These are phyloP conservation scores for Cylindroiulus punctatus DNA, from an alignment of 2,888 invertebrate species.

Conservation along the genomic window DNA sequence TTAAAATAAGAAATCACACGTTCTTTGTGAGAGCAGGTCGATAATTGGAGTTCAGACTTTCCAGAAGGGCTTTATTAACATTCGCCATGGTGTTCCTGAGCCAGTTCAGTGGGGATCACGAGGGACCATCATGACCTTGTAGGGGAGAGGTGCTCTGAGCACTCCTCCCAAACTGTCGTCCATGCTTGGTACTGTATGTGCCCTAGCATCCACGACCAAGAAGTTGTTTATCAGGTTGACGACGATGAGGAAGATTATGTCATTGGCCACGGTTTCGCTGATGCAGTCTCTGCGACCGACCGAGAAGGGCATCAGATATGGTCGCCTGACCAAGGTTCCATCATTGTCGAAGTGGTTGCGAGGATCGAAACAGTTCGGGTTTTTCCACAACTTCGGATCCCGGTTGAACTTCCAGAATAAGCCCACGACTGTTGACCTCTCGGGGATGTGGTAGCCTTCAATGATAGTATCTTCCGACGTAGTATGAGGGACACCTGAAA, in stretches of 20 bases:
- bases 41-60: too few species aligned
- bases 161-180: background rate
- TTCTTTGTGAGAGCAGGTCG: too few species aligned
- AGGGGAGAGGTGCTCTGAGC: conserved; percentile 36
- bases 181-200: background rate
- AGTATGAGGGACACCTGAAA: conserved; percentile 66
- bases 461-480: conserved; percentile 70
- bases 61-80: too few species aligned
- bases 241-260: conserved; percentile 74
- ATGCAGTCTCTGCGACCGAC: conserved; percentile 87
- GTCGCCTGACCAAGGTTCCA: conserved; percentile 75
- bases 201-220: conserved; percentile 63
- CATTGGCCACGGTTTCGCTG: conserved; percentile 83
- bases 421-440: conserved; percentile 79
- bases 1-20: too few species aligned
- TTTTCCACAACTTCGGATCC: conserved; percentile 74
- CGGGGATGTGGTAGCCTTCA: conserved; percentile 74
- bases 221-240: conserved; percentile 74
- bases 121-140: conserved; percentile 13
- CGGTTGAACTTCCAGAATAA: conserved; percentile 84
- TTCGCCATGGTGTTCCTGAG: too few species aligned
- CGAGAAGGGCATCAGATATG: conserved; percentile 82
- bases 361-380: conserved; percentile 74
- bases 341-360: conserved; percentile 72
- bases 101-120: background rate